Evolutionary conservation across 2,888 invertebrate species (phyloP), one percentile per base, ranked within the genome.

Genomic region (Melipona beecheii): DNA sequence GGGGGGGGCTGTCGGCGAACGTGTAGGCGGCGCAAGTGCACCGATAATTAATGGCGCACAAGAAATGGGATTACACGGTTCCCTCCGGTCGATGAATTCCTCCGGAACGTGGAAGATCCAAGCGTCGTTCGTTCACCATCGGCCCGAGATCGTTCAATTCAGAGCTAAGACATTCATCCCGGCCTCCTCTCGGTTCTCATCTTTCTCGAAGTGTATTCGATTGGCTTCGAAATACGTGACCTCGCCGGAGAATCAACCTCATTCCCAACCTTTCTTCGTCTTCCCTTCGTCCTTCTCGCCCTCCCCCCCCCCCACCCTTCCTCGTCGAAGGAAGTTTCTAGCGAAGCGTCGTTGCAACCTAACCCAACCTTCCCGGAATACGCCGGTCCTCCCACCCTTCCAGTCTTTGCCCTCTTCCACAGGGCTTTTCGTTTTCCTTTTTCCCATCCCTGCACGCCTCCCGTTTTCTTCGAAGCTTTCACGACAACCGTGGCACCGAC

Each of bases 211-310:
- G 92, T 89, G 88, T 94, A 94, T 93, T 94, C 94, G 93, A 94
- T 94, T 93, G 93, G 93, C 93, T 93, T 90, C 90, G 89, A 89
- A 92, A 93, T 94, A 94, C 94, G 94, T 94, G 94, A 94, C 93
- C 93, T 93, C 93, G 93, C 92, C 91, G 86, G 90, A 91, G 91
- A 94, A 93, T 94, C 94, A 94, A 93, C 94, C 93, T 95, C 94
- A 91, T 94, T 93, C 92, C 92, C 93, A 91, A 88, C 91, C 90
- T 89, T 87, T 89, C 9, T 89, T 85, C 86, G 88, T 81, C 90
- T 50, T 70, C 86, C 75, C 84, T 74, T 69, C 85, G 68, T 62
- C 81, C 76, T 69, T 54, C 69, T 50, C 77, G 52, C 43, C 31
- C 4, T 4, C 31, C 31, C 19, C 83, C 21, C 15, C 75, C 1